Conservation (phyloP, 2,797 vertebrate genomes). For the Scyliorhinus canicula region DNA sequence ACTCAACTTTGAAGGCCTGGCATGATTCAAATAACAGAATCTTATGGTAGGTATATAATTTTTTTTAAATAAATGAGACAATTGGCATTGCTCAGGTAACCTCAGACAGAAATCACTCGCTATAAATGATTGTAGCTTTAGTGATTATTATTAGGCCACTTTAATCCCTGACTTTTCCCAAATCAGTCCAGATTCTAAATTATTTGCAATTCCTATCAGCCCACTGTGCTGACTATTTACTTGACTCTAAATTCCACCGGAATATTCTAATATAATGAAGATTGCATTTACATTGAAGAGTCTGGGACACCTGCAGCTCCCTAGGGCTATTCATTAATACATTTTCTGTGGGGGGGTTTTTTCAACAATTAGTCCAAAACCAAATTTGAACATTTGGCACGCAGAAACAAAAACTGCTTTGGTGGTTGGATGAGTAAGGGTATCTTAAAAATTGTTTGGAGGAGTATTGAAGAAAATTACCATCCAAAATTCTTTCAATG, state of each 20-base stretch:
- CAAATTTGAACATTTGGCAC: conserved; percentile 32
- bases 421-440: background rate
- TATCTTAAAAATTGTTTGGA: background rate
- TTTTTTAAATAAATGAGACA: background rate
- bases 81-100: background rate
- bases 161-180: conserved; percentile 24
- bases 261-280: conserved; percentile 33
- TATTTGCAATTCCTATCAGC: conserved; percentile 36
- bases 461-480: background rate
- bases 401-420: background rate
- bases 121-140: background rate
- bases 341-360: background rate
- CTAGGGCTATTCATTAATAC: background rate
- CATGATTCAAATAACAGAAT: background rate
- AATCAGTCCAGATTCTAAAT: background rate
- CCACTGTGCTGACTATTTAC: conserved; percentile 1
- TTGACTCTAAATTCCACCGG: conserved; percentile 10
- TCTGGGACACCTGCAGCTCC: conserved; percentile 1
- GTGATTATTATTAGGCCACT: conserved; percentile 18
- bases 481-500: background rate
- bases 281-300: conserved; percentile 24
- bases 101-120: background rate
- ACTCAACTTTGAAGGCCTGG: background rate
- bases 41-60: background rate
- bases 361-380: background rate